Base-by-base conservation (phyloP, 2,888 invertebrate genomes). In the Pegoplata infirma region DNA sequence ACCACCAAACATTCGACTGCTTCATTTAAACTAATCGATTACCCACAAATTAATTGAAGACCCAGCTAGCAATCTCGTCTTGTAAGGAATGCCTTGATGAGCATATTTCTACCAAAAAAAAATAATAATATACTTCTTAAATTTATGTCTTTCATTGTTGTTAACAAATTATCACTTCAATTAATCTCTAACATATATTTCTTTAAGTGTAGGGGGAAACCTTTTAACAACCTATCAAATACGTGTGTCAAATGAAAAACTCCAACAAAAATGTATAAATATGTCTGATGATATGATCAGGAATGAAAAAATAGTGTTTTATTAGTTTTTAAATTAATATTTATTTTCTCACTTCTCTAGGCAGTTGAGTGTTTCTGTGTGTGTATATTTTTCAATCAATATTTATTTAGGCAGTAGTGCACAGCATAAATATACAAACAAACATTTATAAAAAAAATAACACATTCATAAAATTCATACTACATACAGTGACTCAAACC, bases 261-360 rank as follows among this genome's bases (percentile, higher is more conserved):
- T n/a, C 12, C 36, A 40, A 40, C 2, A 40, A 40, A 12, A 32
- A 32, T n/a, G 4, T n/a, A 25, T 47, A 58, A n/a, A n/a, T 25
- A 16, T 7, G 25, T 32, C 59, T 56, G 61, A n/a, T n/a, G n/a
- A 58, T 67, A 56, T 66, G 72, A 76, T 76, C 72, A 67, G 67
- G 21, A 67, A n/a, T n/a, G n/a, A n/a, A 73, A 73, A 51, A 36
- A 77, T 36, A 55, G 63, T 63, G 58, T 74, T 74, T 69, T 78
- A 78, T 74, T 74, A 74, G 74, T 66, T 78, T 69, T 66, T 66
- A 74, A 74, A 78, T 78, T 74, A 76, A 61, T 74, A 78, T 74
- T 78, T 74, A 74, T 69, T 66, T 69, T 74, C 53, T 69, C 78
- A 74, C 66, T 74, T 69, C 46, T 46, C n/a, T 47, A 32, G 59